Percentiles rank a stretch among this genome's conserved stretches.
Evolutionary conservation across 2,113 vertebrate genomes (phyloP).

Genomic region (Phalacrocorax brasilianus): DNA sequence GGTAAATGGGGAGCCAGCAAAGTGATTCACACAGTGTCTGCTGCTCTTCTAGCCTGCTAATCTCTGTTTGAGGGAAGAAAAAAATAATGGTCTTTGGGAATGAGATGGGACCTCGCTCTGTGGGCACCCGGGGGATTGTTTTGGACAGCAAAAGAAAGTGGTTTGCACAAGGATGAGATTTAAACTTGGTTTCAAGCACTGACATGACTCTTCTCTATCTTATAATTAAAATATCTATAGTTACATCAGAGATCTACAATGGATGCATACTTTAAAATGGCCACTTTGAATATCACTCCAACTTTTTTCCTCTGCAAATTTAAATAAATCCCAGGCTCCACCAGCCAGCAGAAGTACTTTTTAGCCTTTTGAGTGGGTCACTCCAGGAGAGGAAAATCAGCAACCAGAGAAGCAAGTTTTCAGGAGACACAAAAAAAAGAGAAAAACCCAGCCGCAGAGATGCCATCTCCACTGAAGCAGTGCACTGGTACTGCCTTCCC

Average conservation of each 20-base stretch:
- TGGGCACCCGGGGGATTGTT: not conserved
- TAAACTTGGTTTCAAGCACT: not conserved
- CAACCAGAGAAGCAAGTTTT: not conserved
- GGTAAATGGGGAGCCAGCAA: not conserved
- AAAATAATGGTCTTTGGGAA: not conserved
- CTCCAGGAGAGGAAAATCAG: not conserved
- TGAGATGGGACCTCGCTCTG: rapidly evolving
- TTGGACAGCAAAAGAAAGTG: not conserved
- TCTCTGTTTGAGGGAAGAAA: not conserved
- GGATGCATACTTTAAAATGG: not conserved
- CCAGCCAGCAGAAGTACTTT: not conserved
- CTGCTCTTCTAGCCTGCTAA: not conserved
- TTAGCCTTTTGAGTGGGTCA: not conserved
- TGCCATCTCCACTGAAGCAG: not conserved
- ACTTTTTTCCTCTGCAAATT: not conserved
- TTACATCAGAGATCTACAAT: not conserved
- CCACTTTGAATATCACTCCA: not conserved
- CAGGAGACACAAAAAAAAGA: not conserved
- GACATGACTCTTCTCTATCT: not conserved
- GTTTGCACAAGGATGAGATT: not conserved
- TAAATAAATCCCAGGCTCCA: not conserved
- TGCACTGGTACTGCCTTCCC: rapidly evolving
- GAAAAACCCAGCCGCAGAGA: not conserved
- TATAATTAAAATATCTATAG: not conserved
- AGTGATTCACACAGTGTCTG: rapidly evolving